A percentile compares a stretch with the other conserved stretches of the same genome.
Evolutionary conservation across 2,113 vertebrate species (phyloP).

Genomic region (Bos taurus): DNA sequence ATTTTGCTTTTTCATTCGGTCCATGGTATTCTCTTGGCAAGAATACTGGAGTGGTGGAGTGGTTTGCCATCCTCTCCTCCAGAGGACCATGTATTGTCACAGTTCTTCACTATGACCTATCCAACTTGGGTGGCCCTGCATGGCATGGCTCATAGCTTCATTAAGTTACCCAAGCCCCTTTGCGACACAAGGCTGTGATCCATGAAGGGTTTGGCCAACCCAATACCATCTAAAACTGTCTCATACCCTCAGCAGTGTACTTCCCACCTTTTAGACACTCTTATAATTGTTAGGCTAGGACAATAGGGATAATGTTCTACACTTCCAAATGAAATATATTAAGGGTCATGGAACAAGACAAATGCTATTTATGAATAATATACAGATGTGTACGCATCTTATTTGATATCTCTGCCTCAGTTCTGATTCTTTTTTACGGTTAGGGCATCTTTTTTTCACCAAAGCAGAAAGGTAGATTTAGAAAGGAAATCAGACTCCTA

Average conservation of each 20-base stretch:
- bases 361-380: not conserved
- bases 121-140: not conserved
- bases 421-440: not conserved
- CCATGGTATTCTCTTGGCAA: not conserved
- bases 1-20: not conserved
- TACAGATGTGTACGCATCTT: not conserved
- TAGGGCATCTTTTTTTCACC: not conserved
- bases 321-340: not conserved
- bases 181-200: not conserved
- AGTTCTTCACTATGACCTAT: not conserved
- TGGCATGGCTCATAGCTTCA: not conserved
- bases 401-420: not conserved
- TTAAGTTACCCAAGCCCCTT: not conserved
- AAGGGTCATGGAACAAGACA: not conserved
- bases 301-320: not conserved
- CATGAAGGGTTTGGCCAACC: not conserved
- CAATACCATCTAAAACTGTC: not conserved
- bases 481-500: not conserved
- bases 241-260: not conserved
- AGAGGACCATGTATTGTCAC: not conserved
- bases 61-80: not conserved
- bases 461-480: not conserved
- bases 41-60: not conserved
- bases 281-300: not conserved
- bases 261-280: not conserved